Evolutionary conservation across 2,888 invertebrate genomes (phyloP), one percentile per base, ranked within the genome.

Genomic region (Tethea ocularis): DNA sequence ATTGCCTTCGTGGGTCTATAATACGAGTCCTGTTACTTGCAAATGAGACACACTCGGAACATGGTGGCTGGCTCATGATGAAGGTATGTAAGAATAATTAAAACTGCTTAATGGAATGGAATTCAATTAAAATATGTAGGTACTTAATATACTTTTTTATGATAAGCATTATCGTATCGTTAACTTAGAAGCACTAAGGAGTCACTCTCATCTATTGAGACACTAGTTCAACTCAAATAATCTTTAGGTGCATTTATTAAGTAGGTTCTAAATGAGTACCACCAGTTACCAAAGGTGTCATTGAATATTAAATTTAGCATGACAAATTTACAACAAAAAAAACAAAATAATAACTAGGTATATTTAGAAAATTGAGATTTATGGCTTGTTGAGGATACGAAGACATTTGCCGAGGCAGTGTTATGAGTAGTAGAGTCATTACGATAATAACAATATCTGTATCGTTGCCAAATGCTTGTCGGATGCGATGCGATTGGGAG

Each of bases 21-120:
- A 91, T 92, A 91, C 89, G 86, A 87, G 86, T 86, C 85, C 88
- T 91, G 92, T 89, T 87, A 87, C 89, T 93, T 93, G 92, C 93
- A 93, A 93, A 93, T 93, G 92, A 91, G 92, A 91, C 88, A 88
- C 87, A 83, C 83, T 70, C 78, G 70, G 82, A 83, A 88, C 91
- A 88, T 86, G 83, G 82, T 84, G 82, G 84, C 84, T 82, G 80
- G 84, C 77, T 88, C 87, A 87, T 91, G 86, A 89, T 88, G 86
- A 84, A 81, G 82, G 77, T 78, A 80, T 77, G 77, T 72, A 75
- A 71, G 84, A 86, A 88, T 89, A 92, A 91, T 91, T 91, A 91
- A 89, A 88, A 83, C 77, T 84, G 81, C 68, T 74, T 71, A 73
- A 66, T 73, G 69, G 62, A 66, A 74, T 77, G 69, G 63, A 63